Evolutionary conservation across 2,888 invertebrate species (phyloP).

Genomic region (Scaptomyza flava): DNA sequence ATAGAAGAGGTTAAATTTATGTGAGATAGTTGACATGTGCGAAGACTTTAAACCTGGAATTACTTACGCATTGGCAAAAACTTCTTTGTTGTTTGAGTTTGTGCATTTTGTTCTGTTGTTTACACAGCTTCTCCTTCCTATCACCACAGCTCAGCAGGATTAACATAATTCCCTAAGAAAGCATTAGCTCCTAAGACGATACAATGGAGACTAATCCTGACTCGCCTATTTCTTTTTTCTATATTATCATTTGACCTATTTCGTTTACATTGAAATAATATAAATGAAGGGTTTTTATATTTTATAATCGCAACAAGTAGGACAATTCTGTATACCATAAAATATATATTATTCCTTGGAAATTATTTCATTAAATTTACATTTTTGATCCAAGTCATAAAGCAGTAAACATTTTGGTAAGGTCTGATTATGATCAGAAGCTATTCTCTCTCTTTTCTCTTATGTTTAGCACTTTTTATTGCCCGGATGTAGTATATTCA

Average conservation of each 20-base stretch:
- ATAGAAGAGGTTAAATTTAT: constrained; percentile 64
- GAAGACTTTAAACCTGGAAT: constrained; percentile 13
- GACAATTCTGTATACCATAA: no score
- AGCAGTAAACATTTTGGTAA: neutral
- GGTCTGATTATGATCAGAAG: neutral
- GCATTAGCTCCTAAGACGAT: constrained; percentile 11
- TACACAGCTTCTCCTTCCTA: neutral
- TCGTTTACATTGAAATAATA: constrained; percentile 16
- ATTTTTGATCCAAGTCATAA: neutral
- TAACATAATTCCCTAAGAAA: constrained; percentile 12
- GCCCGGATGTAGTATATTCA: constrained; percentile 60
- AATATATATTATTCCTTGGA: no score
- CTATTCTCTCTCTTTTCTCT: neutral
- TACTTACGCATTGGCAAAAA: neutral
- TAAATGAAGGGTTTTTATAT: no score
- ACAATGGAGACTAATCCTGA: constrained; percentile 2
- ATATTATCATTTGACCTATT: constrained; percentile 16
- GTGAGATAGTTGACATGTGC: constrained; percentile 65
- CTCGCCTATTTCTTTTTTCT: neutral
- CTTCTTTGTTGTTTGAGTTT: neutral
- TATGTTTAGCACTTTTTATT: constrained; percentile 43
- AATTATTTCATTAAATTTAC: neutral
- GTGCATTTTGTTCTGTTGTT: neutral
- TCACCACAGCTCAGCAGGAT: constrained; percentile 7
- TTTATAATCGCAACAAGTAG: no score